Evolutionary conservation across 2,888 invertebrate genomes (phyloP).

Genomic region (Phlogophora meticulosa): DNA sequence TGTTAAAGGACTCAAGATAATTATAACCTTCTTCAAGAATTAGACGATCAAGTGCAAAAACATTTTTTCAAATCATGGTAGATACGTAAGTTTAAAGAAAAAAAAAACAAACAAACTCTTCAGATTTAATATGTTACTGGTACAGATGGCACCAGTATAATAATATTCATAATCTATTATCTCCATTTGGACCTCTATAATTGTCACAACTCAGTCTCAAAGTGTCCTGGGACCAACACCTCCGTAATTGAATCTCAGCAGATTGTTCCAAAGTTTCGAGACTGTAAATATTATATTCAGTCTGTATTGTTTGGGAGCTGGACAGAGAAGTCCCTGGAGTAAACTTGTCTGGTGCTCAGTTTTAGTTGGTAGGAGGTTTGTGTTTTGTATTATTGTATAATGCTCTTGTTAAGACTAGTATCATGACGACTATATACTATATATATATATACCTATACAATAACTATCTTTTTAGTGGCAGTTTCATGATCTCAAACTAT

Average conservation of each 20-base stretch:
- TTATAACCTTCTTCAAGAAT: too few relatives aligned
- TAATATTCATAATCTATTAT: slow-evolving; percentile 33
- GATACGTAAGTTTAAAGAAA: too few relatives aligned
- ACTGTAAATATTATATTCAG: slow-evolving; percentile 49
- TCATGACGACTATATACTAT: not conserved
- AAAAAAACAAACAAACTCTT: not conserved
- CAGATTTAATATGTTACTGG: not conserved
- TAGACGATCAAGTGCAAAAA: too few relatives aligned
- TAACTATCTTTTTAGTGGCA: not conserved
- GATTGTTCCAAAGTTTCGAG: slow-evolving; percentile 54
- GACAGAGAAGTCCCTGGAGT: slow-evolving; percentile 31
- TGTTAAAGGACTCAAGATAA: too few relatives aligned
- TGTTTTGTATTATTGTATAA: slow-evolving; percentile 12
- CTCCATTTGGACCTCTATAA: not conserved
- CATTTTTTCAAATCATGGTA: too few relatives aligned
- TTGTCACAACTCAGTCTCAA: slow-evolving; percentile 25
- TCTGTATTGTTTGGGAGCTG: slow-evolving; percentile 29
- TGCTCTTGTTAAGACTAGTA: not conserved
- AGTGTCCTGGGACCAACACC: slow-evolving; percentile 44
- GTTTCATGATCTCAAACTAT: not conserved
- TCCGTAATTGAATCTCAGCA: slow-evolving; percentile 53
- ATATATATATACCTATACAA: too few relatives aligned
- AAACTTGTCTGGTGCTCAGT: slow-evolving; percentile 32
- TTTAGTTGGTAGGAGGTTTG: not conserved
- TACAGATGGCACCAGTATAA: not conserved